phyloP scores from a whole-genome alignment of 2,888 invertebrate genomes.

The Xanthostigma xanthostigma region DNA sequence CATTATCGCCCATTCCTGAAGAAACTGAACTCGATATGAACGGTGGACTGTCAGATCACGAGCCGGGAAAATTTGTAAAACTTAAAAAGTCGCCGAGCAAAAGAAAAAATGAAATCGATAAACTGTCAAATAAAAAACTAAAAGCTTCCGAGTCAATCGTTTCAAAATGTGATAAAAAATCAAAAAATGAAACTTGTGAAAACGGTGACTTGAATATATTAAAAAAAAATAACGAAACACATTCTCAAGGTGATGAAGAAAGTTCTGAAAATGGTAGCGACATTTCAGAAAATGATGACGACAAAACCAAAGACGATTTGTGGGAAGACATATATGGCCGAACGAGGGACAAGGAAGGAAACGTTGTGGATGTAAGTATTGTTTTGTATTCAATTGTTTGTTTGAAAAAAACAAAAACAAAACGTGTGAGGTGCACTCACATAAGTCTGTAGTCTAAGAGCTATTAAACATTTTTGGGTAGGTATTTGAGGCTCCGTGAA shows the following conservation, averaged over 20 bases:
- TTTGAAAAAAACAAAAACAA: too few species aligned
- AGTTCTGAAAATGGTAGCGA: constrained; percentile 7
- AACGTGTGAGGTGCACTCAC: too few species aligned
- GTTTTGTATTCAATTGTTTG: background rate
- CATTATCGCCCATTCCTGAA: constrained; percentile 10
- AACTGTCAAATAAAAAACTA: too few species aligned
- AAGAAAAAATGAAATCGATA: too few species aligned
- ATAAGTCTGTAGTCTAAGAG: too few species aligned
- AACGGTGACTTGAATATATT: constrained; percentile 6
- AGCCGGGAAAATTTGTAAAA: too few species aligned
- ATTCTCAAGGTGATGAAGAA: constrained; percentile 1
- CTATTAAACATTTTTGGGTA: too few species aligned
- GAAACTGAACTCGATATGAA: constrained; percentile 11
- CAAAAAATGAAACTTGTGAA: constrained; percentile 8
- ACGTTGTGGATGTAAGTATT: constrained; percentile 44
- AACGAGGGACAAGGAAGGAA: constrained; percentile 64
- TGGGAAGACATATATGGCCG: constrained; percentile 95
- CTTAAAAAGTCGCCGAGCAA: too few species aligned
- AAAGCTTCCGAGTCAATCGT: too few species aligned
- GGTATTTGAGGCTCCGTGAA: too few species aligned
- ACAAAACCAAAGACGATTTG: constrained; percentile 19
- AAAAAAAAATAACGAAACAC: background rate
- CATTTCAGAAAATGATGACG: constrained; percentile 10
- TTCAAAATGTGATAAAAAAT: too few species aligned
- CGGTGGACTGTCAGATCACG: background rate